phyloP scores from a whole-genome alignment of 2,797 vertebrate species.

The Chrysocyon brachyurus region DNA sequence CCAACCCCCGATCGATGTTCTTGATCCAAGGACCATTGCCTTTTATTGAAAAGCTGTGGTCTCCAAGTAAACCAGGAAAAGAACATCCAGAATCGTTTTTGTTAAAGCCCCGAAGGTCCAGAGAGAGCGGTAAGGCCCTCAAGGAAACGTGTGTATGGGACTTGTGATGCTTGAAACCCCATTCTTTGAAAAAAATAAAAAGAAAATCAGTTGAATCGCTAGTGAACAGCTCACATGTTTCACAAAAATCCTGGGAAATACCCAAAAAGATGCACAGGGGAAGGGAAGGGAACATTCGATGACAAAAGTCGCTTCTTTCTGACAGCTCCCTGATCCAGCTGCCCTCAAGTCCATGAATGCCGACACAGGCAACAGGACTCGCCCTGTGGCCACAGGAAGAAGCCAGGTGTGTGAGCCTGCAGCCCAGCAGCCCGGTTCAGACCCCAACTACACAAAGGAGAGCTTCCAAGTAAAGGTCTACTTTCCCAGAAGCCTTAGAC shows the following conservation, averaged over 20 bases:
- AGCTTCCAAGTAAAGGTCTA: constrained; percentile 62
- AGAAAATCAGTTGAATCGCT: constrained; percentile 28
- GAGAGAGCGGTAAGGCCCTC: background rate
- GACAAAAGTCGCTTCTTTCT: background rate
- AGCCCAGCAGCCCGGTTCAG: background rate
- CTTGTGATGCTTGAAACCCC: background rate
- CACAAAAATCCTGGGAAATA: constrained; percentile 17
- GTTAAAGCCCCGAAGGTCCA: background rate
- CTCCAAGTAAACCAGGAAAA: background rate
- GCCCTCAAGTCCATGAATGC: background rate
- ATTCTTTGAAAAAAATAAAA: background rate
- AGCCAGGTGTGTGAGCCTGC: background rate
- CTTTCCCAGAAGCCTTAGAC: constrained; percentile 49
- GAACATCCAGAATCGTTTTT: constrained; percentile 14
- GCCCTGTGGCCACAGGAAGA: background rate
- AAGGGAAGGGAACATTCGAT: background rate
- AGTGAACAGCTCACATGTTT: constrained; percentile 3
- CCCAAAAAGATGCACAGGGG: background rate
- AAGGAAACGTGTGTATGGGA: background rate
- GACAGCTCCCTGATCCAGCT: background rate
- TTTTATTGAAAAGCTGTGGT: constrained; percentile 1
- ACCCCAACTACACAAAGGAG: constrained; percentile 56
- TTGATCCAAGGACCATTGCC: background rate
- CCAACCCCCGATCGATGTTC: background rate
- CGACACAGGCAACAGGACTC: background rate